Evolutionary conservation across 2,113 vertebrate genomes (phyloP), one percentile per base, ranked within the genome.

Genomic region (Pterocles orientalis): DNA sequence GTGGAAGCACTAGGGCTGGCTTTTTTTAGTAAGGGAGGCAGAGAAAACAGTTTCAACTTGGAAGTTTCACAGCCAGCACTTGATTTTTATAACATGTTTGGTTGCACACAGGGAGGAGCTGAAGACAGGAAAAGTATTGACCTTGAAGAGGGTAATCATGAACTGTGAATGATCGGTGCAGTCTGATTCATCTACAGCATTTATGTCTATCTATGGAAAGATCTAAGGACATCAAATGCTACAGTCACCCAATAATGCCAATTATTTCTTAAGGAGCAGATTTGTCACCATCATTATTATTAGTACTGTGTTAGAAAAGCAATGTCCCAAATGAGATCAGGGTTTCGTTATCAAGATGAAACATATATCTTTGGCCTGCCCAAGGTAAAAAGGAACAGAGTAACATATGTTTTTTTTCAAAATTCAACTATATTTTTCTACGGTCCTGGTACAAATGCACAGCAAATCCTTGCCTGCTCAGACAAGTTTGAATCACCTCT

Each of bases 81-180:
- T 85, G 75, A 45, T 36, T 94, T 96, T 93, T 95, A 41, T 70
- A 72, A 79, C 10, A 18, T 36, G 8, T 73, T 66, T 88, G 56
- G 47, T 86, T 86, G 45, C 90, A 75, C 48, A 56, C 23, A 50
- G 64, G 64, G 68, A 88, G 39, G 80, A 86, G 72, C 64, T 95
- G 86, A 94, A 86, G 79, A 54, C 41, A 73, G 86, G 72, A 87
- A 71, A 93, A 90, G 45, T 75, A 84, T 77, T 92, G 91, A 88
- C 91, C 79, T 76, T 94, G 88, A 61, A 72, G 57, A 92, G 47
- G 25, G 12, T 86, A 78, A 92, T 51, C 0, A 2, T 69, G 71
- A 93, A 73, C 53, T 73, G 56, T 75, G 69, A 90, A 39, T 89
- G 94, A 66, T 84, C 76, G 81, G 47, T 43, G 39, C 45, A 70